These are phyloP conservation scores for Empis livida DNA, from an alignment of 2,888 invertebrate species.

Conservation along the genomic window DNA sequence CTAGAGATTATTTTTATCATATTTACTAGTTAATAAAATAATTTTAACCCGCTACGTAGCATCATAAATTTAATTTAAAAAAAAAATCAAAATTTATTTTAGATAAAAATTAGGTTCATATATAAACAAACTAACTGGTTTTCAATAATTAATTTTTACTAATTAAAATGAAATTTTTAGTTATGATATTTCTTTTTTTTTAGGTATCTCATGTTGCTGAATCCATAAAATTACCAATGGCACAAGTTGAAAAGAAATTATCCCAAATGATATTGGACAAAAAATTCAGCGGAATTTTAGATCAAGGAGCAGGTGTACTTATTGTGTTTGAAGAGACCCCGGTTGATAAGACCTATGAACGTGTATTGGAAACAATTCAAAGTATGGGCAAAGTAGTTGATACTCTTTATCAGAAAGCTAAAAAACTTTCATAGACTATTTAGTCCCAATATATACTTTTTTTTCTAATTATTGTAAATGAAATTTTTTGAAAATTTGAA, in stretches of 20 bases:
- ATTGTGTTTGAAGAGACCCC: constrained; percentile 94
- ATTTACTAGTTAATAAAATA: no score
- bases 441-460: no score
- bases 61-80: no score
- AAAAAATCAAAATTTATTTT: no score
- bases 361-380: constrained; percentile 93
- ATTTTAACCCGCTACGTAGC: no score
- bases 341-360: constrained; percentile 94
- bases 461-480: no score
- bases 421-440: constrained; percentile 74
- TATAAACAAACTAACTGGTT: no score
- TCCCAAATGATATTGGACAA: constrained; percentile 99
- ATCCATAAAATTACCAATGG: constrained; percentile 77
- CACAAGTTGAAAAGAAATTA: constrained; percentile 93
- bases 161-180: no score
- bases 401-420: constrained; percentile 96
- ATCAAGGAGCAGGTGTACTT: constrained; percentile 96
- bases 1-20: no score
- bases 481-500: no score
- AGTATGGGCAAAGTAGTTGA: constrained; percentile 99
- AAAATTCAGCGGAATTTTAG: constrained; percentile 92
- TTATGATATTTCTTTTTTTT: constrained; percentile 1
- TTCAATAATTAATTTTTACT: no score
- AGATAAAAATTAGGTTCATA: no score
- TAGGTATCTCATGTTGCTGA: constrained; percentile 76